Base-by-base conservation (phyloP, 1,140 invertebrate species). In the Megalopta genalis region DNA sequence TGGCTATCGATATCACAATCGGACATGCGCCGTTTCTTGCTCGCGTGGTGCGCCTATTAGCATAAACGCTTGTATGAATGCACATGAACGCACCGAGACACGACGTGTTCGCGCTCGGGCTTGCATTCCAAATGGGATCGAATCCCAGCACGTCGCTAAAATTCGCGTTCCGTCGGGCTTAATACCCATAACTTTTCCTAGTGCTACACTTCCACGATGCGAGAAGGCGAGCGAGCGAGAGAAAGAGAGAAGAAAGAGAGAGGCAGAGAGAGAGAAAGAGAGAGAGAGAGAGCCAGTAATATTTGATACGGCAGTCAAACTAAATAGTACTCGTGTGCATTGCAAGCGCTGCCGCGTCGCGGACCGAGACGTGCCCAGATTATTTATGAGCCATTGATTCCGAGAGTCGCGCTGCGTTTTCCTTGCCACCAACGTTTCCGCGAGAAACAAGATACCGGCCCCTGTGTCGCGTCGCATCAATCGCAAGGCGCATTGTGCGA, bases 81-180 rank as follows among this genome's bases (percentile, higher is more conserved):
- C 52, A 42, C 25, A 64, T 60, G 68, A 72, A 64, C 39, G 42
- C n/a, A 1, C 10, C 18, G 12, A 42, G 42, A 27, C 32, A 42
- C 27, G 52, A 23, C 32, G n/a, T 74, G 62, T 27, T 62, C n/a
- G 9, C 16, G 9, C 25, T 23, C 67, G 63, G 67, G 66, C 63
- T 64, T 63, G 49, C 39, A 42, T 65, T 21, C 27, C 49, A 68
- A 82, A 82, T 69, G 42, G 49, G 39, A 46, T 68, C 64, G 64
- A 59, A 59, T 9, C 64, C 37, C n/a, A 25, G 32, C 21, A 39
- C 46, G 32, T 12, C 39, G 59, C 16, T 39, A 3, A 42, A 52
- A 73, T 76, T 2, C 52, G 42, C 37, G 42, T 49, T 23, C 21
- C 32, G 14, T 12, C 25, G 25, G 9, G 54, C 39, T 77, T 77